Base-by-base conservation (phyloP, 2,888 invertebrate species). In the Cyrtodaria siliqua region DNA sequence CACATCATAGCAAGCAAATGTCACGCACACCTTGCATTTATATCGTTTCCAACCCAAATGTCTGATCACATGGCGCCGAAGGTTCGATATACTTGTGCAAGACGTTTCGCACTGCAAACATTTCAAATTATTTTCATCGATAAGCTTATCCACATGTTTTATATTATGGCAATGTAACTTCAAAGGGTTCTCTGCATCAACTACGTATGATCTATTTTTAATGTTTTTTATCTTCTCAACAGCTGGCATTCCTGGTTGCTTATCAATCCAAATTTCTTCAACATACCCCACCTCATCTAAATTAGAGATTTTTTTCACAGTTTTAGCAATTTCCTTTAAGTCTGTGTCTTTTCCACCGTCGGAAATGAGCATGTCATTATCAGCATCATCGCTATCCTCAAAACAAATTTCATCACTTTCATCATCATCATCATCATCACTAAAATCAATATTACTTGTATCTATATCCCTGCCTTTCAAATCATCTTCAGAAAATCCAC, bases 41-140 rank as follows among this genome's bases (percentile, higher is more conserved):
- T 95, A 97, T 29, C 96, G 94, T 86, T 95, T 94, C 95, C 96
- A 96, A 73, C 95, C 95, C 72, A 95, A 94, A 89, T 96, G 96
- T 2, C 93, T 90, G 0, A 96, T 95, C 93, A 95, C 95, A 62
- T 97, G 97, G 4, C 96, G 94, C 87, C 96, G 95, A 1, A 97
- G 96, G 88, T 96, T 96, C 59, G 94, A 93, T 18, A 94, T 88
- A 29, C 94, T 94, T 1, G 92, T 89, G 86, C 94, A 95, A 80
- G 92, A 94, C 16, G 85, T 83, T 20, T 86, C 83, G 80, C 93
- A 93, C 49, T 89, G 85, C 27, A 86, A 69, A 76, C 93, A 93
- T n/a, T 81, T 71, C 24, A 90, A 66, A 9, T 86, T 84, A 0
- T 84, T 77, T 12, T 82, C 83, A 66, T 92, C 87, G 16, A 91